These are phyloP conservation scores for Drosophila formosana DNA, from an alignment of 2,888 invertebrate genomes.

Conservation along the genomic window DNA sequence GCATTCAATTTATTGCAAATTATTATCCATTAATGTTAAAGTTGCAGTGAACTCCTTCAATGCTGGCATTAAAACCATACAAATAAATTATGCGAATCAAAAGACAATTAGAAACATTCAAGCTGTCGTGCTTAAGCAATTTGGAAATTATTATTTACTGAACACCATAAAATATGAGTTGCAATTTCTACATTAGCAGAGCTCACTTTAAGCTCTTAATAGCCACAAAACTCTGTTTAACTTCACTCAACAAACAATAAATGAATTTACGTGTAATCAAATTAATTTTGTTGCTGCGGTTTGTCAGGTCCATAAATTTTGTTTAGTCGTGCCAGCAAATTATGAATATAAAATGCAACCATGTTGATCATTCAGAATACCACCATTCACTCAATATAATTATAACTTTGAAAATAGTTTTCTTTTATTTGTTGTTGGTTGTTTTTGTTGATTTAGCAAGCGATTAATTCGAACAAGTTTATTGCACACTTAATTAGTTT, in stretches of 20 bases:
- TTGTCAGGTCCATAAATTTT: constrained; percentile 6
- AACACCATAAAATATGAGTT: background rate
- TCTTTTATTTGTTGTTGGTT: constrained; percentile 19
- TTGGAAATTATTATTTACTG: background rate
- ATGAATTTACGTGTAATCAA: constrained; percentile 38
- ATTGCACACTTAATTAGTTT: constrained; percentile 64
- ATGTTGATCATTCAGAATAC: constrained; percentile 26
- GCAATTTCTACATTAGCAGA: constrained; percentile 2
- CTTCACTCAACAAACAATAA: constrained; percentile 17
- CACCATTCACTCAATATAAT: constrained; percentile 32
- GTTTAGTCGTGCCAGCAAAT: constrained; percentile 14
- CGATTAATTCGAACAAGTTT: constrained; percentile 48
- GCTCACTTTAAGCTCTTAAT: constrained; percentile 5
- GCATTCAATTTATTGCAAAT: background rate
- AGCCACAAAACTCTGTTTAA: constrained; percentile 19
- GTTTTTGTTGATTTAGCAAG: constrained; percentile 25
- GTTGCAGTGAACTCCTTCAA: background rate
- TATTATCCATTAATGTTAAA: background rate
- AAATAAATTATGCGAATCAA: background rate
- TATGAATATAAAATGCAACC: constrained; percentile 35
- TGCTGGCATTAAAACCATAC: background rate
- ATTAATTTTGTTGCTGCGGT: constrained; percentile 13
- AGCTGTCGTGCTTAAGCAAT: background rate
- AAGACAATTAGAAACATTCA: background rate
- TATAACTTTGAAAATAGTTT: constrained; percentile 22